Conservation (phyloP, 2,888 invertebrate genomes). For the Electrophaes corylata region DNA sequence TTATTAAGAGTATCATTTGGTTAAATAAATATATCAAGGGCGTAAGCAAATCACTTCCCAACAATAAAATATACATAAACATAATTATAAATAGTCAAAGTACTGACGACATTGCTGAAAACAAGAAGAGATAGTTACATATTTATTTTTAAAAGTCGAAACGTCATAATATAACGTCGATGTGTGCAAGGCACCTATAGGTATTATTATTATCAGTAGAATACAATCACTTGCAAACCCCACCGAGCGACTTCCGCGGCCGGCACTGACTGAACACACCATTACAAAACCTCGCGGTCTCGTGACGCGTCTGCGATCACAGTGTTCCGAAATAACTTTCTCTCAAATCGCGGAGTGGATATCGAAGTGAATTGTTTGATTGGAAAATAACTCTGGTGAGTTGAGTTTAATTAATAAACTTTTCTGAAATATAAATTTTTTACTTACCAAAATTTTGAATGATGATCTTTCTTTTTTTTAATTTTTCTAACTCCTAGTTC, state of each 20-base stretch:
- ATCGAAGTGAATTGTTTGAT: slow-evolving; percentile 1
- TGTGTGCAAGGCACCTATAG: slow-evolving; percentile 1
- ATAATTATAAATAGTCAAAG: neutral
- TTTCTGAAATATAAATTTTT: too few relatives aligned
- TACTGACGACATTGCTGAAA: neutral
- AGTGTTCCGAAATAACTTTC: slow-evolving; percentile 4
- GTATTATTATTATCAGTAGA: too few relatives aligned
- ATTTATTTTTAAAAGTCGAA: neutral
- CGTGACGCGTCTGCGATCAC: slow-evolving; percentile 12
- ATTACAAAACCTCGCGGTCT: slow-evolving; percentile 2
- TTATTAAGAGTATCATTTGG: too few relatives aligned
- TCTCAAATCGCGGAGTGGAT: slow-evolving; percentile 5
- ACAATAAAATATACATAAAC: too few relatives aligned
- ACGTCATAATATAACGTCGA: slow-evolving; percentile 1
- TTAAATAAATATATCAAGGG: too few relatives aligned
- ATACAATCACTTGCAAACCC: slow-evolving; percentile 42
- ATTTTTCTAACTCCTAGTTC: too few relatives aligned
- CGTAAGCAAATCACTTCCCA: too few relatives aligned
- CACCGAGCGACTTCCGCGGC: slow-evolving; percentile 41
- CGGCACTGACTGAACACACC: slow-evolving; percentile 1
- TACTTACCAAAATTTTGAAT: too few relatives aligned
- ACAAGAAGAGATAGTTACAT: neutral
- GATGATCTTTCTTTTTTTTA: too few relatives aligned
- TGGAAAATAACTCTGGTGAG: neutral
- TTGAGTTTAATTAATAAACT: too few relatives aligned